These are phyloP conservation scores for Varroa destructor DNA, from an alignment of 1,140 invertebrate genomes.

Conservation along the genomic window DNA sequence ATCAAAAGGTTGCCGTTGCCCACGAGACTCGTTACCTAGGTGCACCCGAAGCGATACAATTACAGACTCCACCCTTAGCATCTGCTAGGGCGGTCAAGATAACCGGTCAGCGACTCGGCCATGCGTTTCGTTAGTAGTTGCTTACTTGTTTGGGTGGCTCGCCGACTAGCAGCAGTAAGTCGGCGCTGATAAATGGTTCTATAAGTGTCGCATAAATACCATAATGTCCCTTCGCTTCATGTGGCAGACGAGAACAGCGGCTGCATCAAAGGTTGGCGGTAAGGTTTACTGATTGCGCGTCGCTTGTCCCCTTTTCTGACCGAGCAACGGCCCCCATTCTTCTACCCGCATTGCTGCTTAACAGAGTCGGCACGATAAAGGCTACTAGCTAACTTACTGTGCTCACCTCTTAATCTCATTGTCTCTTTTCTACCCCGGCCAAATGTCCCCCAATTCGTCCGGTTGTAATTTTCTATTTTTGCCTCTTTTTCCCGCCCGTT, in stretches of 20 bases:
- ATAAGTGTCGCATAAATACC: conserved; percentile 27
- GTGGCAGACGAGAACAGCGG: background rate
- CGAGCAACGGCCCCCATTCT: no score
- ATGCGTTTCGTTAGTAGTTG: background rate
- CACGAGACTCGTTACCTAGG: background rate
- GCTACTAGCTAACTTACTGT: background rate
- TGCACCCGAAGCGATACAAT: conserved; percentile 18
- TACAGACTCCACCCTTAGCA: conserved; percentile 23
- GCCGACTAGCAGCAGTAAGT: background rate
- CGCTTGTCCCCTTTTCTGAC: no score
- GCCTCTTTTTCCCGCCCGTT: background rate
- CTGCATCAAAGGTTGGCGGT: no score
- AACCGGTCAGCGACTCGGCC: background rate
- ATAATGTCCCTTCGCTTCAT: background rate
- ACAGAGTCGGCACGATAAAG: no score
- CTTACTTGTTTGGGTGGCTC: no score
- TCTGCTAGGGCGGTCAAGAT: background rate
- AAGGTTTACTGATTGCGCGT: no score
- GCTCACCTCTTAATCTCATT: background rate
- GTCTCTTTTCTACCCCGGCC: background rate
- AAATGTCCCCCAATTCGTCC: background rate
- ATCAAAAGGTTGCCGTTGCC: background rate
- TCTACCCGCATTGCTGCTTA: no score
- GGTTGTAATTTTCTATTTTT: background rate
- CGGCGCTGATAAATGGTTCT: conserved; percentile 26